Evolutionary conservation across 23 tunicate genomes (phyloP).

Genomic region (Trididemnum miniatum): DNA sequence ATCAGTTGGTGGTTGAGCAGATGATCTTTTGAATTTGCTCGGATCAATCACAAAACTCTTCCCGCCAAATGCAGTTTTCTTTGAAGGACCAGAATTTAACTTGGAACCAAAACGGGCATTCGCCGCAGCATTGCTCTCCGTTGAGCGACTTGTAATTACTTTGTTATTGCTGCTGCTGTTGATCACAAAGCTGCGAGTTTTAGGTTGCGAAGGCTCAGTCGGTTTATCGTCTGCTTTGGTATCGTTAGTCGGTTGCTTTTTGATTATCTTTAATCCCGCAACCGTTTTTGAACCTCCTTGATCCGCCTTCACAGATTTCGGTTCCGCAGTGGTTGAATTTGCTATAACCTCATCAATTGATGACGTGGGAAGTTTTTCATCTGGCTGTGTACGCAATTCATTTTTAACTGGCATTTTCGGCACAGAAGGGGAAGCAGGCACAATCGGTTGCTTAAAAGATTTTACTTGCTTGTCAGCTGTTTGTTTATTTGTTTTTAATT

Average conservation of each 20-base stretch:
- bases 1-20: background rate
- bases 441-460: background rate
- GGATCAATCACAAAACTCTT: slow-evolving; percentile 76
- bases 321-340: background rate
- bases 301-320: background rate
- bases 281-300: background rate
- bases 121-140: slow-evolving; percentile 9
- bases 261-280: background rate
- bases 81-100: background rate
- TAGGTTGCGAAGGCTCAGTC: background rate
- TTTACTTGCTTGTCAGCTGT: background rate
- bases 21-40: slow-evolving; percentile 46
- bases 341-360: slow-evolving; percentile 36
- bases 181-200: background rate
- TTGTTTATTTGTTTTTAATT: background rate
- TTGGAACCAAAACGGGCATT: background rate
- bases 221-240: background rate
- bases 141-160: background rate
- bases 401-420: background rate
- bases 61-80: slow-evolving; percentile 26
- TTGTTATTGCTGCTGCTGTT: background rate
- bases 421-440: background rate
- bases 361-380: slow-evolving; percentile 11
- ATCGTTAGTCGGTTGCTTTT: background rate
- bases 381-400: no score